Percentiles rank a stretch among this genome's conserved stretches.
phyloP scores from a whole-genome alignment of 2,888 invertebrate genomes.

The Netelia fuscicornis region DNA sequence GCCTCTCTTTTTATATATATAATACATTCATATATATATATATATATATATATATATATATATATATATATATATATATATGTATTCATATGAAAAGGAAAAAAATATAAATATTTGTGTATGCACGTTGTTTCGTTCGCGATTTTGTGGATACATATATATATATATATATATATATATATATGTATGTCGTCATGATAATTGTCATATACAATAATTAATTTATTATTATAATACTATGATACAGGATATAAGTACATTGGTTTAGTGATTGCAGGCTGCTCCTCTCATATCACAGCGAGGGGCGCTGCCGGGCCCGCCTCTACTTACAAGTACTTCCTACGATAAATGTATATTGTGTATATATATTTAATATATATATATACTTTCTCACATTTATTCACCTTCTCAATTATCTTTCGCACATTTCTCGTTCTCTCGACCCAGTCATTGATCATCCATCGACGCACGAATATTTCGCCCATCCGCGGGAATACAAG shows the following conservation, averaged over 20 bases:
- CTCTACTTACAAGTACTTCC: conserved; percentile 76
- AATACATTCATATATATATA: not conserved
- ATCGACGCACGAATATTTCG: not conserved
- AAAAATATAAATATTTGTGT: too few species aligned
- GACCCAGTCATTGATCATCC: conserved; percentile 25
- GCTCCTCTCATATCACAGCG: conserved; percentile 85
- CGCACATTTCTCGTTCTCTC: conserved; percentile 56
- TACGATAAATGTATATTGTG: conserved; percentile 49
- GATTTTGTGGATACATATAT: conserved; percentile 46
- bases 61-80: not conserved
- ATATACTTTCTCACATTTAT: conserved; percentile 21
- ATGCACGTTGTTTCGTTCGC: conserved; percentile 20
- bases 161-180: conserved; percentile 33
- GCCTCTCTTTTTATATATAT: too few species aligned
- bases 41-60: not conserved
- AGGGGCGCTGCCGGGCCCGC: conserved; percentile 85
- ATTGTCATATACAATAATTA: conserved; percentile 76
- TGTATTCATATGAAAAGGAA: conserved; percentile 1
- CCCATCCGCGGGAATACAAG: not conserved
- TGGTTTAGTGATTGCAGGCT: conserved; percentile 85
- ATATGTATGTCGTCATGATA: conserved; percentile 57
- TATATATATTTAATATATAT: conserved; percentile 24
- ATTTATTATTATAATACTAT: conserved; percentile 82
- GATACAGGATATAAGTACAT: conserved; percentile 85
- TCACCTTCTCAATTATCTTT: conserved; percentile 8